Evolutionary conservation across 2,113 vertebrate genomes (phyloP), one percentile per base, ranked within the genome.

Genomic region (Sorex araneus): DNA sequence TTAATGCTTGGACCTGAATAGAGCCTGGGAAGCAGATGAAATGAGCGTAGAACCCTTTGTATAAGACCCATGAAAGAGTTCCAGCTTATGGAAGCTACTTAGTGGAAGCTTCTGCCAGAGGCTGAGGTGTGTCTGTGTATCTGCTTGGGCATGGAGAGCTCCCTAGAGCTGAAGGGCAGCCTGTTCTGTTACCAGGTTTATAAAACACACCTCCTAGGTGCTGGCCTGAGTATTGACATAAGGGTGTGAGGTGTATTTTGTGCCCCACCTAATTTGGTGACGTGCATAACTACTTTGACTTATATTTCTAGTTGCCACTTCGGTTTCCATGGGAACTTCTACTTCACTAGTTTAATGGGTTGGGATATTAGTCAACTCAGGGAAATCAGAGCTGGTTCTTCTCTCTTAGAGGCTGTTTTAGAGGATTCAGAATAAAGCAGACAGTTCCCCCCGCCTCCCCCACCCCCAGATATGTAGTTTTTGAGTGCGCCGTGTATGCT

Each of bases 121-220:
- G 92, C 83, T 70, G 67, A 89, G 96, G 94, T 93, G 95, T 94
- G 79, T 95, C 76, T 93, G 23, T 94, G 8, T 87, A 60, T 91
- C 64, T 90, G 93, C 73, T 71, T 92, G 93, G 96, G 96, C 86
- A 92, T 96, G 94, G 83, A 86, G 40, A 76, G 40, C 77, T 90
- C 83, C 87, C 50, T 60, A 32, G 90, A 90, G 90, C 90, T 2
- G 8, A 90, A 93, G 95, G 90, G 87, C 63, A 93, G 67, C 80
- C 73, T 77, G 79, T 94, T 88, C 76, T 74, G 85, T 83, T 83
- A 78, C 60, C 78, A 86, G 45, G 50, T 94, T 93, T 95, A 83
- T 90, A 81, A 91, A 95, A 93, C 64, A 92, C 66, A 87, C 74
- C 73, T 70, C 63, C 76, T 94, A 86, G 21, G 10, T 91, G 93